Evolutionary conservation across 53 echinoderm and acorn worm genomes (phyloP), one percentile per base, ranked within the genome.

Genomic region (Antedon mediterranea): DNA sequence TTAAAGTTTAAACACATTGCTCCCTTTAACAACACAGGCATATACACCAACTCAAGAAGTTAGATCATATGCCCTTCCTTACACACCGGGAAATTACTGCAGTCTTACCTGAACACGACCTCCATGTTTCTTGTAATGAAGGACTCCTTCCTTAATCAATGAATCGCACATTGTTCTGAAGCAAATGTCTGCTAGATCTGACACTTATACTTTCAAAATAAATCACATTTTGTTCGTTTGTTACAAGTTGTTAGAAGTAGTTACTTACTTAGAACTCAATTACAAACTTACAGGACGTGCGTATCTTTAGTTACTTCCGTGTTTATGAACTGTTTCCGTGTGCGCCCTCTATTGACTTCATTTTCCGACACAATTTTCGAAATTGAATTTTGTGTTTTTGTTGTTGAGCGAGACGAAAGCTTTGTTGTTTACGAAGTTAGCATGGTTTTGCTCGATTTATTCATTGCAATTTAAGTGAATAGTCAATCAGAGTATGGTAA

Each of bases 381-480:
- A 57, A 57, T 57, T 57, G 57, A 57, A 57, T 57, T 37, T 57
- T 57, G 57, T 57, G 57, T 57, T 57, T 57, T 57, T 57, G 57
- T 57, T 57, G n/a, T n/a, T n/a, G n/a, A n/a, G n/a, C n/a, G n/a
- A n/a, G n/a, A n/a, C n/a, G n/a, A n/a, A n/a, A n/a, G 41, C 41
- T 41, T 41, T 5, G 41, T 41, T 41, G n/a, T n/a, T n/a, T n/a
- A n/a, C n/a, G n/a, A n/a, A n/a, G n/a, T n/a, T n/a, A n/a, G n/a
- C n/a, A n/a, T n/a, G n/a, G n/a, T n/a, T n/a, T n/a, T n/a, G n/a
- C n/a, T n/a, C n/a, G n/a, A n/a, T n/a, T n/a, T n/a, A n/a, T n/a
- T n/a, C n/a, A n/a, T n/a, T n/a, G n/a, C n/a, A n/a, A n/a, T n/a
- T n/a, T n/a, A n/a, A n/a, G n/a, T n/a, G n/a, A n/a, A n/a, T n/a